A percentile compares a stretch with the other conserved stretches of the same genome.
phyloP scores from a whole-genome alignment of 1,140 invertebrate genomes.

The Riptortus pedestris region DNA sequence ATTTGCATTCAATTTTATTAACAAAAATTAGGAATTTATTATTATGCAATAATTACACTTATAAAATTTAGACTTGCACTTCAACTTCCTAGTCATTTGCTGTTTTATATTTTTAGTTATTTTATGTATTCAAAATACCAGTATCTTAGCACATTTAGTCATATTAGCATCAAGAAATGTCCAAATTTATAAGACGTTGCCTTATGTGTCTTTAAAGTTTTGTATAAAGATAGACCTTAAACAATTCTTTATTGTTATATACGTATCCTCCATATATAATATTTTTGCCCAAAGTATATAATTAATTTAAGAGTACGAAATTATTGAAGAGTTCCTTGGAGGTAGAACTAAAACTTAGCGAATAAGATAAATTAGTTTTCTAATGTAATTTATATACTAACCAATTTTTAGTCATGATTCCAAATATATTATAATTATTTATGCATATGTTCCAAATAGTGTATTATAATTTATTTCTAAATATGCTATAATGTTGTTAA shows the following conservation, averaged over 20 bases:
- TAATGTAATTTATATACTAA: background rate
- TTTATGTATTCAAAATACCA: background rate
- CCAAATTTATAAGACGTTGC: background rate
- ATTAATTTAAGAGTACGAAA: background rate
- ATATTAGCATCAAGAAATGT: background rate
- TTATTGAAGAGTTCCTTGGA: background rate
- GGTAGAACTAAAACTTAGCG: background rate
- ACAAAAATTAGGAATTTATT: no score
- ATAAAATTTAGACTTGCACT: background rate
- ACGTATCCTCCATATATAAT: background rate
- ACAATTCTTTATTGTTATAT: background rate
- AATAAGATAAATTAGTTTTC: background rate
- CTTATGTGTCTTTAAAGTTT: background rate
- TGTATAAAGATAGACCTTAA: background rate
- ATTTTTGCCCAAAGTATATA: background rate
- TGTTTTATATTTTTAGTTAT: background rate
- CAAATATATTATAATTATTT: no score
- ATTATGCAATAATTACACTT: no score
- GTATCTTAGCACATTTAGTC: background rate
- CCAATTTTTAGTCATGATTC: background rate
- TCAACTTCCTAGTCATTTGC: background rate
- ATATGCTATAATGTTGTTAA: no score
- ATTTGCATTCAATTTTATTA: no score
- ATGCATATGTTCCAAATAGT: no score
- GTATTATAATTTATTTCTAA: no score